A percentile compares a stretch with the other conserved stretches of the same genome.
These are phyloP conservation scores for Perdita meconis DNA, from an alignment of 2,888 invertebrate species.

Conservation along the genomic window DNA sequence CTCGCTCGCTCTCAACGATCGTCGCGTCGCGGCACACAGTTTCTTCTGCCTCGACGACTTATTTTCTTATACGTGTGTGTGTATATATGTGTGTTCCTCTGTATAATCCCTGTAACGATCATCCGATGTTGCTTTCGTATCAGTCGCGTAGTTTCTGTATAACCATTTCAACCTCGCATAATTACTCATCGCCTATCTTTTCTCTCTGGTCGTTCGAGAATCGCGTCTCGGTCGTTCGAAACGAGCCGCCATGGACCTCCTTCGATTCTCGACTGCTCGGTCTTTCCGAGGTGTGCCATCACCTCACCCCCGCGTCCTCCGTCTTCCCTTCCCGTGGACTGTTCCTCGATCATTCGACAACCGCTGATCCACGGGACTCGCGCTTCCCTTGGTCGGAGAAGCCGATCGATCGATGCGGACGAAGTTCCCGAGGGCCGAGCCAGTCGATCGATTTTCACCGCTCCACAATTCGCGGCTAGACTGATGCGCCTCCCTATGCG, in stretches of 20 bases:
- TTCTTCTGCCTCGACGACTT: constrained; percentile 27
- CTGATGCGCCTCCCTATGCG: constrained; percentile 51
- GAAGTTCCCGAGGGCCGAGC: constrained; percentile 9
- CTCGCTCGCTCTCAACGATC: constrained; percentile 18
- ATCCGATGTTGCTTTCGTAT: constrained; percentile 44
- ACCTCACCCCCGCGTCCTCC: background rate
- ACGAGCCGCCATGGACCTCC: constrained; percentile 1
- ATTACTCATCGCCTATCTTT: background rate
- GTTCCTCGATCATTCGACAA: background rate
- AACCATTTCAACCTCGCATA: constrained; percentile 11
- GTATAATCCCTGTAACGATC: constrained; percentile 55
- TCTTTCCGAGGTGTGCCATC: background rate
- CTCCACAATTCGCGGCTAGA: constrained; percentile 39
- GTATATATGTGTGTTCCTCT: constrained; percentile 11
- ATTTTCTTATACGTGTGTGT: background rate
- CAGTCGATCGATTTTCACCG: constrained; percentile 36
- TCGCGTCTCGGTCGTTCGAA: background rate
- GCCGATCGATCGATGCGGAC: constrained; percentile 2
- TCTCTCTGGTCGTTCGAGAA: background rate
- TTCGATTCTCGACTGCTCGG: background rate
- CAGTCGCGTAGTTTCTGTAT: constrained; percentile 24
- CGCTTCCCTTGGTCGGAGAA: background rate
- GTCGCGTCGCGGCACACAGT: constrained; percentile 16
- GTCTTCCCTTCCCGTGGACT: background rate
- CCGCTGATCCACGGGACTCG: constrained; percentile 1